phyloP scores from a whole-genome alignment of 2,888 invertebrate genomes.

The Thymelicus sylvestris region DNA sequence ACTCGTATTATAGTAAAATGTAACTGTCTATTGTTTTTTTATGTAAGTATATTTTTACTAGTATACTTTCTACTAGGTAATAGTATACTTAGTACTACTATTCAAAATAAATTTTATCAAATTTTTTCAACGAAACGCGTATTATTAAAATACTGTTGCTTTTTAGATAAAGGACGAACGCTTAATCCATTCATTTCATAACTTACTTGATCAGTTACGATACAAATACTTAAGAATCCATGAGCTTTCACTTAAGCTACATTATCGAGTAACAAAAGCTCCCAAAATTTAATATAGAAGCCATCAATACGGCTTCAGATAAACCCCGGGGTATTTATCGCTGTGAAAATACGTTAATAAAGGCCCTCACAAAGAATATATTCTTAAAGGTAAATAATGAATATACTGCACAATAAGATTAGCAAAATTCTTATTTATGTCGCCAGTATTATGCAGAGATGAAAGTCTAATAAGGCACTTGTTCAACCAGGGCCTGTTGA shows the following conservation, averaged over 20 bases:
- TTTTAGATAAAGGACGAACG: too few species aligned
- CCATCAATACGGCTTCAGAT: not conserved
- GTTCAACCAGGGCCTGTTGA: not conserved
- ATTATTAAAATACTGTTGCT: too few species aligned
- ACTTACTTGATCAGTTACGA: not conserved
- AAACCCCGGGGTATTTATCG: conserved; percentile 3
- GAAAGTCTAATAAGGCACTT: not conserved
- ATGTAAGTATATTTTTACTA: too few species aligned
- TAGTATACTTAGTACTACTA: too few species aligned
- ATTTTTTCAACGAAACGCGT: too few species aligned
- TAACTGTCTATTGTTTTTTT: too few species aligned
- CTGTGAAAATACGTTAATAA: conserved; percentile 2
- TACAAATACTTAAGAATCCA: not conserved
- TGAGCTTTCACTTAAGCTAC: not conserved
- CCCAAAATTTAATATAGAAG: conserved; percentile 1
- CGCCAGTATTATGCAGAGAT: not conserved
- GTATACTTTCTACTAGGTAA: too few species aligned
- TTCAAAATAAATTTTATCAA: too few species aligned
- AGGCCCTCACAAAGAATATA: not conserved
- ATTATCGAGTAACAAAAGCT: conserved; percentile 1
- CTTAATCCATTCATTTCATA: too few species aligned
- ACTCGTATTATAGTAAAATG: too few species aligned
- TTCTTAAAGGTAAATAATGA: conserved; percentile 6
- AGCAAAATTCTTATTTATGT: conserved; percentile 7
- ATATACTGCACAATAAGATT: not conserved